These are phyloP conservation scores for Piprites chloris DNA, from an alignment of 2,113 vertebrate species.

Conservation along the genomic window DNA sequence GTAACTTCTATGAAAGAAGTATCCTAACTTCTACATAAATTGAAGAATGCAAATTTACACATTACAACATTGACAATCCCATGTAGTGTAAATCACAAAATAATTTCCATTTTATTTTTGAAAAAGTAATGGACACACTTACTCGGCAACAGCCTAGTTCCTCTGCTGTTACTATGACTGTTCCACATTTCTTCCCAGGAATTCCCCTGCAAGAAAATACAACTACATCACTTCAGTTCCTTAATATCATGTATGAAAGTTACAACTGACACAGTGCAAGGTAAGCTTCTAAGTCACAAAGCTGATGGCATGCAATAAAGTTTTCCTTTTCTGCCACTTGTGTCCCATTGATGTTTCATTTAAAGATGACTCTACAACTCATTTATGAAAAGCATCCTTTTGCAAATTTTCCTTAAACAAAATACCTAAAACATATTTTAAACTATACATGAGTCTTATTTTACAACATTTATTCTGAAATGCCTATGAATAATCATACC, in stretches of 20 bases:
- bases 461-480: not conserved
- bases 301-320: not conserved
- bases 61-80: not conserved
- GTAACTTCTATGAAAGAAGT: not conserved
- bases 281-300: not conserved
- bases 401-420: not conserved
- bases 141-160: constrained; percentile 95
- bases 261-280: not conserved
- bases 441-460: not conserved
- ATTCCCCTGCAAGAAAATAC: constrained; percentile 85
- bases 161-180: constrained; percentile 91
- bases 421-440: not conserved
- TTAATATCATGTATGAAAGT: not conserved
- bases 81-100: not conserved
- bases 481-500: not conserved
- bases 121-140: constrained; percentile 59
- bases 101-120: not conserved
- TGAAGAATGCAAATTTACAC: not conserved
- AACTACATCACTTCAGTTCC: not conserved
- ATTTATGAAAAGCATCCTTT: not conserved
- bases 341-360: not conserved
- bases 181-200: constrained; percentile 93
- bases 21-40: not conserved
- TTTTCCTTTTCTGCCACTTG: not conserved
- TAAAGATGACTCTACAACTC: not conserved